phyloP scores from a whole-genome alignment of 2,797 vertebrate species.

The Pangasius larnaudii region DNA sequence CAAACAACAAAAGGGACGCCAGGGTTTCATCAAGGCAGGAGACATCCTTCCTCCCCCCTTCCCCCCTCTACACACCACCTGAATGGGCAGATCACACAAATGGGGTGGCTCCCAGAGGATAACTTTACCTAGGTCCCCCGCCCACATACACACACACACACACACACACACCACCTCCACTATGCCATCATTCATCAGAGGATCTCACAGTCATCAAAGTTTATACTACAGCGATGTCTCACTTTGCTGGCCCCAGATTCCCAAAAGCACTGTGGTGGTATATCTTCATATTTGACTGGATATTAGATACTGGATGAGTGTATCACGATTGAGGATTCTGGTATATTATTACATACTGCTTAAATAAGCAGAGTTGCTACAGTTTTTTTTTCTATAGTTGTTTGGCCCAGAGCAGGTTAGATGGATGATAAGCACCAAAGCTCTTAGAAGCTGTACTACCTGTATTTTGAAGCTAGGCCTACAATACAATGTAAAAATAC shows the following conservation, averaged over 20 bases:
- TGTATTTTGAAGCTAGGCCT: neutral
- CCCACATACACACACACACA: conserved; percentile 54
- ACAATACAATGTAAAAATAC: neutral
- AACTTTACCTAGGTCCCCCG: conserved; percentile 67
- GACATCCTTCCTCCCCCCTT: conserved; percentile 69
- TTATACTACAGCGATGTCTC: conserved; percentile 55
- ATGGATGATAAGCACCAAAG: conserved; percentile 10
- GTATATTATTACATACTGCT: neutral
- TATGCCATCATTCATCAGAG: conserved; percentile 62
- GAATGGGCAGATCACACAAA: conserved; percentile 60
- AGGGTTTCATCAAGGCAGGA: conserved; percentile 69
- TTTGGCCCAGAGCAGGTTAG: neutral
- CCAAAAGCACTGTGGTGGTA: neutral
- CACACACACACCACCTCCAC: conserved; percentile 46
- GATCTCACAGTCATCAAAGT: conserved; percentile 58
- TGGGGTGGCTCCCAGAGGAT: conserved; percentile 60
- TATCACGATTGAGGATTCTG: neutral
- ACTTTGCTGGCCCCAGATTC: conserved; percentile 23
- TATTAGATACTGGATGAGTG: neutral
- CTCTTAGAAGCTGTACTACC: neutral
- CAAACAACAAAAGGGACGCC: conserved; percentile 73
- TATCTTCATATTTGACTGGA: neutral
- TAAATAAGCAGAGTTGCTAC: neutral
- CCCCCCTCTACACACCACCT: conserved; percentile 48
- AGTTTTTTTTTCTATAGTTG: neutral